phyloP scores from a whole-genome alignment of 2,797 vertebrate species.

The Holocentrus rufus region DNA sequence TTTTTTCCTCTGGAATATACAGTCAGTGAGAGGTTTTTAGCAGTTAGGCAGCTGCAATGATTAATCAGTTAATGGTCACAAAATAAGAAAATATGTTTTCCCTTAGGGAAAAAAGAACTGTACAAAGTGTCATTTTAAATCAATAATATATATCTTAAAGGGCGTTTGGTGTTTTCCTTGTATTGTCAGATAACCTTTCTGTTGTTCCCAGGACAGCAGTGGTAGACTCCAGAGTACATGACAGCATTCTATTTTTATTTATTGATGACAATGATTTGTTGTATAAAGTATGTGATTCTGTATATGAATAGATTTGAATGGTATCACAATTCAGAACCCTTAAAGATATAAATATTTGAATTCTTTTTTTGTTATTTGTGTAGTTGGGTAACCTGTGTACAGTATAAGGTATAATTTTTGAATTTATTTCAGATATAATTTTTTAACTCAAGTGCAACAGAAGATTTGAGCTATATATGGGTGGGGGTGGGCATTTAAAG shows the following conservation, averaged over 20 bases:
- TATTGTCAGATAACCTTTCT: constrained; percentile 84
- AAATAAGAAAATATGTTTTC: constrained; percentile 70
- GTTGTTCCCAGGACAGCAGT: constrained; percentile 81
- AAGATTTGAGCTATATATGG: constrained; percentile 83
- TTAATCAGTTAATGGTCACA: constrained; percentile 73
- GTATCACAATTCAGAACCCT: constrained; percentile 80
- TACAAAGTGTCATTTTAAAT: constrained; percentile 85
- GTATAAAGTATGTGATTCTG: constrained; percentile 85
- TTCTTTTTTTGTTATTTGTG: constrained; percentile 84
- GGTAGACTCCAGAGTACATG: constrained; percentile 83
- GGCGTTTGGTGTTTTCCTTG: constrained; percentile 84
- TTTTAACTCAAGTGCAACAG: constrained; percentile 85
- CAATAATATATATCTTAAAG: constrained; percentile 84
- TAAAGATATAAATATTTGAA: constrained; percentile 83
- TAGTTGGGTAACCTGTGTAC: constrained; percentile 88
- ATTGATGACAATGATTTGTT: constrained; percentile 83
- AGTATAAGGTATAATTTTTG: constrained; percentile 85
- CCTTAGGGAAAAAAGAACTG: constrained; percentile 76
- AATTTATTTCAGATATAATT: constrained; percentile 88
- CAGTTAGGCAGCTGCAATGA: constrained; percentile 84
- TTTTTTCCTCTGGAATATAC: constrained; percentile 41
- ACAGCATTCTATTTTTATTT: constrained; percentile 89
- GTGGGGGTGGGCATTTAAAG: constrained; percentile 72
- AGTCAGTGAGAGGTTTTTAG: constrained; percentile 48
- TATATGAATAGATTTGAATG: constrained; percentile 85